phyloP scores from a whole-genome alignment of 1,140 invertebrate genomes.

The Bicyclus anynana region DNA sequence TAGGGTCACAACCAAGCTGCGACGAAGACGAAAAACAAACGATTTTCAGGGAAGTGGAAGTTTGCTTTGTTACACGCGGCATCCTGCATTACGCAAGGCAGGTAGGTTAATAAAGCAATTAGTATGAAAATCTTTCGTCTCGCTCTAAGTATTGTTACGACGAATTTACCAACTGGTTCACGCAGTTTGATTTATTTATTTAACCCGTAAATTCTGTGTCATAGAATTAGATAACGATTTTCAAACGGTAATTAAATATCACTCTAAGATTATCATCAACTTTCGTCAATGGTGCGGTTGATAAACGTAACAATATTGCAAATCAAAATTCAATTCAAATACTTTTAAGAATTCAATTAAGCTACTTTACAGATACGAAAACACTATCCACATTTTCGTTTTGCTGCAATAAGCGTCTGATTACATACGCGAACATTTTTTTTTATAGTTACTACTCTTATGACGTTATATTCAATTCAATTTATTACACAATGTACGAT shows the following conservation, averaged over 20 bases:
- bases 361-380: too few species aligned
- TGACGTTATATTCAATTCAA: background rate
- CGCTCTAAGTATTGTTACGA: conserved; percentile 42
- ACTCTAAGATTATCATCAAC: background rate
- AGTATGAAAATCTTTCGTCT: conserved; percentile 52
- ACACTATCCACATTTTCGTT: too few species aligned
- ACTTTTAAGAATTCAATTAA: background rate
- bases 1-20: too few species aligned
- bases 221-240: background rate
- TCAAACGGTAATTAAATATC: background rate
- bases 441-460: background rate
- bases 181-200: conserved; percentile 27
- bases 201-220: conserved; percentile 7
- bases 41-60: conserved; percentile 21
- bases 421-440: too few species aligned
- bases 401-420: too few species aligned
- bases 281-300: background rate
- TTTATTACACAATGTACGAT: background rate
- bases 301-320: background rate
- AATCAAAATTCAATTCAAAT: conserved; percentile 1
- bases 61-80: conserved; percentile 25
- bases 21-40: conserved; percentile 5
- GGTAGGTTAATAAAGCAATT: conserved; percentile 47
- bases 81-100: conserved; percentile 40
- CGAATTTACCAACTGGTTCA: conserved; percentile 35